Evolutionary conservation across 2,888 invertebrate species (phyloP).

Genomic region (Halictus quadricinctus): DNA sequence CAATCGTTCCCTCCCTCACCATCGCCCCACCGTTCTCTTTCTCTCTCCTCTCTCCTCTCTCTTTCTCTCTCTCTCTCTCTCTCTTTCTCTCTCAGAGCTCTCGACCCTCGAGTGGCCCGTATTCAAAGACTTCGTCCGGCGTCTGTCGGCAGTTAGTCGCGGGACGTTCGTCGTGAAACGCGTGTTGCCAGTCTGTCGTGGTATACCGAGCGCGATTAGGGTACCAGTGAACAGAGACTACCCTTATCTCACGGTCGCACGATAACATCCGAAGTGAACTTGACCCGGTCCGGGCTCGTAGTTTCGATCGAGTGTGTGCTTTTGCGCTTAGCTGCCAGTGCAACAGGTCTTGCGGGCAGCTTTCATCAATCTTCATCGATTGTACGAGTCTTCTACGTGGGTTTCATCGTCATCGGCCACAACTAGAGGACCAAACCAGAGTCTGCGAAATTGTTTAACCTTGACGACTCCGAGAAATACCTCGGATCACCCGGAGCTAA

Average conservation of each 20-base stretch:
- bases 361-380: neutral
- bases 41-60: neutral
- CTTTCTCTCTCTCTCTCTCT: neutral
- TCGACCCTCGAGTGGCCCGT: conserved; percentile 59
- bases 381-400: neutral
- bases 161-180: conserved; percentile 60
- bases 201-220: neutral
- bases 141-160: conserved; percentile 71
- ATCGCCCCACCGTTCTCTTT: conserved; percentile 37
- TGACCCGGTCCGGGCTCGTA: neutral
- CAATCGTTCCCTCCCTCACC: conserved; percentile 53
- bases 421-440: neutral
- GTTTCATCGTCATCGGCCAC: neutral
- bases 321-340: neutral
- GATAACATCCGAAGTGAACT: conserved; percentile 21
- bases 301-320: neutral
- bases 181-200: neutral
- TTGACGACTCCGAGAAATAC: neutral
- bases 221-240: neutral
- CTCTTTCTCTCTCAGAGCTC: conserved; percentile 10
- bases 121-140: conserved; percentile 70
- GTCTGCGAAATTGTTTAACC: neutral
- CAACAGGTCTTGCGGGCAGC: conserved; percentile 22
- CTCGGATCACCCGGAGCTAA: neutral
- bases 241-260: neutral